Base-by-base conservation (phyloP, 2,113 vertebrate species). In the Equus przewalskii region DNA sequence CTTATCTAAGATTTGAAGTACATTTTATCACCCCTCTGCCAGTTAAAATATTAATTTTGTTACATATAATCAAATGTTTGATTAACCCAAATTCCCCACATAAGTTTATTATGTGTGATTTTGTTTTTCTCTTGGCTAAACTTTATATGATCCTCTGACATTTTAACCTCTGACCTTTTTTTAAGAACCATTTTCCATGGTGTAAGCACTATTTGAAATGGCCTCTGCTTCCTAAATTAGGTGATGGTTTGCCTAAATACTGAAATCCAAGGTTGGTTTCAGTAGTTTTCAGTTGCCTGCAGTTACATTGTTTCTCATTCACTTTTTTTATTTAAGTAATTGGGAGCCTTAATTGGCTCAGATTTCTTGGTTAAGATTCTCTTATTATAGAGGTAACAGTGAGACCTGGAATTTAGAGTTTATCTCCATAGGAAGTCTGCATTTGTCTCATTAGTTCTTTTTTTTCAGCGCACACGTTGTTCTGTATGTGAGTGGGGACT, bases 331-430 rank as follows among this genome's bases (percentile, higher is more conserved):
- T 76, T 87, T 33, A 81, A 56, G 73, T 70, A 58, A 58, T 36
- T 72, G 65, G 36, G 33, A 82, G 5, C 22, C 21, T 62, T 90
- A 75, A 51, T 72, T 44, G 44, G 26, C 54, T 79, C 24, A 54
- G 46, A 33, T 83, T 94, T 92, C 28, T 96, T 96, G 83, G 78
- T 87, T 96, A 30, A 84, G 41, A 86, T 93, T 92, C 64, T 73
- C 10, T 76, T 91, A 92, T 33, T 84, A 14, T 56, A 72, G 60
- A 81, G 14, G 5, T 65, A 60, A 91, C 44, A 7, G 28, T 60
- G 15, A 95, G 21, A 44, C 62, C 36, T 96, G 64, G 93, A 92
- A 70, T 88, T 22, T 36, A 87, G 64, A 79, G 62, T 69, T 73
- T 97, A 54, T 22, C 73, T 12, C 80, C 46, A 21, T 51, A 81